Conservation (phyloP, 2,888 invertebrate species). For the Litoditis marina region DNA sequence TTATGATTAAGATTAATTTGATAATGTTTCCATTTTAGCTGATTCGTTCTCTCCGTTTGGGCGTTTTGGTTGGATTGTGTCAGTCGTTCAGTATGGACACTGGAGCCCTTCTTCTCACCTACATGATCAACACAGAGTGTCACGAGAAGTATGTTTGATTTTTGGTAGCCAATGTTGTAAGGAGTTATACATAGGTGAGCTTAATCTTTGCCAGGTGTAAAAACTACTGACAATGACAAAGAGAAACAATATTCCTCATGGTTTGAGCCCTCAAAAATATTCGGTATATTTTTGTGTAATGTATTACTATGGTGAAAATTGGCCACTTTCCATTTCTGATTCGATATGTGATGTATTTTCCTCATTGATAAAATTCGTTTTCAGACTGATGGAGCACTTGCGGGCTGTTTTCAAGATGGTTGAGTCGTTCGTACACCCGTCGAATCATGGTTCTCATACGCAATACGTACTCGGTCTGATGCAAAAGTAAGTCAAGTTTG, state of each 20-base stretch:
- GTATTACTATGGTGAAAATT: too few relatives aligned
- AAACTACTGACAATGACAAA: too few relatives aligned
- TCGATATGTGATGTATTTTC: background rate
- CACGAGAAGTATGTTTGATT: slow-evolving; percentile 28
- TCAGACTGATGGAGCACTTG: slow-evolving; percentile 64
- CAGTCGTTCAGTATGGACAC: slow-evolving; percentile 38
- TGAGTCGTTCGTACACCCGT: slow-evolving; percentile 84
- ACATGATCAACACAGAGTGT: slow-evolving; percentile 47
- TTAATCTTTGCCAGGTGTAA: too few relatives aligned
- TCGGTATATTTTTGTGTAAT: too few relatives aligned
- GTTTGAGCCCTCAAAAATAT: too few relatives aligned
- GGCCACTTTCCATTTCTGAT: too few relatives aligned
- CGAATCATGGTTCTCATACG: slow-evolving; percentile 79
- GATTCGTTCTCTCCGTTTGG: slow-evolving; percentile 42
- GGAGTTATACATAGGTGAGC: background rate
- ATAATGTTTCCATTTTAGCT: slow-evolving; percentile 22
- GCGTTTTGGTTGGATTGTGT: slow-evolving; percentile 67
- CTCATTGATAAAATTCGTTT: too few relatives aligned
- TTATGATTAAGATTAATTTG: too few relatives aligned
- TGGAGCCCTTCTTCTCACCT: slow-evolving; percentile 40
- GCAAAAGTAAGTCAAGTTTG: slow-evolving; percentile 56
- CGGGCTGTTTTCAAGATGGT: slow-evolving; percentile 78
- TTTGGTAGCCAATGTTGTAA: background rate
- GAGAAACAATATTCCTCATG: too few relatives aligned
- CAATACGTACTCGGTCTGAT: slow-evolving; percentile 64